phyloP scores from a whole-genome alignment of 1,140 invertebrate genomes.

The Brachionus paranguensis region DNA sequence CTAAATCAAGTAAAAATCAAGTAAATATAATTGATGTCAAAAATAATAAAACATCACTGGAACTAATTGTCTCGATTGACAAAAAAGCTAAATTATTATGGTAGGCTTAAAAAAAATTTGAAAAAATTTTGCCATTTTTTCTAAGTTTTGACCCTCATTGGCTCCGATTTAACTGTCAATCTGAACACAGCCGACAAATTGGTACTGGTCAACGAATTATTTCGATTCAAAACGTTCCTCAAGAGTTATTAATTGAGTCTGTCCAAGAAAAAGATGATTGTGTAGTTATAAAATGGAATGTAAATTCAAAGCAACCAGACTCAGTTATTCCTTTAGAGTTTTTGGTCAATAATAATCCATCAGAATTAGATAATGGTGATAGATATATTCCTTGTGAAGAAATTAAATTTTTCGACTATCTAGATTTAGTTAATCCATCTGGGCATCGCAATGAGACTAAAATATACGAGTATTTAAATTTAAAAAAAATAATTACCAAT shows the following conservation, averaged over 20 bases:
- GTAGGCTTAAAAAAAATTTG: neutral
- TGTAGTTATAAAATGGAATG: neutral
- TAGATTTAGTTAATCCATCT: neutral
- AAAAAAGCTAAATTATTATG: neutral
- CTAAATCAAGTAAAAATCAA: neutral
- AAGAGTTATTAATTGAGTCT: neutral
- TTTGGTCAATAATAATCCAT: neutral
- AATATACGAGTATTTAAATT: neutral
- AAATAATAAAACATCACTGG: neutral
- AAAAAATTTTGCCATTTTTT: neutral
- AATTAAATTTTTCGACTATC: neutral
- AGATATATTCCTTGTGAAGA: neutral
- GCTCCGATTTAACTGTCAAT: conserved; percentile 39
- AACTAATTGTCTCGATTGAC: neutral
- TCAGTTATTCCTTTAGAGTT: conserved; percentile 2
- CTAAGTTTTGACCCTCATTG: conserved; percentile 29
- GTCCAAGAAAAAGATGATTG: neutral
- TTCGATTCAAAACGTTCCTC: neutral
- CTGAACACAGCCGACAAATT: neutral
- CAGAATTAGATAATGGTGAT: neutral
- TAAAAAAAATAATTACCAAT: neutral
- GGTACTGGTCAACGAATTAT: conserved; percentile 28
- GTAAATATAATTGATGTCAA: neutral
- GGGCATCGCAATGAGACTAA: neutral
- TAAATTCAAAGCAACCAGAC: neutral